Evolutionary conservation across 2,113 vertebrate species (phyloP), one percentile per base, ranked within the genome.

Genomic region (Speoplatyrhinus poulsoni): DNA sequence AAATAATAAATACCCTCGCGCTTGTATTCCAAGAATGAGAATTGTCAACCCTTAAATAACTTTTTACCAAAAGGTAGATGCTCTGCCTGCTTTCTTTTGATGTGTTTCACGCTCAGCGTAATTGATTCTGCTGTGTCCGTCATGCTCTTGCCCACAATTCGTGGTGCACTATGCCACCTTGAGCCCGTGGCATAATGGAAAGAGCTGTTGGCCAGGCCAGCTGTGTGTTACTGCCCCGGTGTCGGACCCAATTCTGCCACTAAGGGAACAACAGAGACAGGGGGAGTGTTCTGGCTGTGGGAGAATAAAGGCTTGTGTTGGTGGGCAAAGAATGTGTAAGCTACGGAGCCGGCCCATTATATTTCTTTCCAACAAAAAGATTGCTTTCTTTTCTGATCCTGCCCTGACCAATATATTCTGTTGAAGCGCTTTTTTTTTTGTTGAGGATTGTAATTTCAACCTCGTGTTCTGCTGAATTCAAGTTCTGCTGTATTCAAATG

Each of bases 41-140:
- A 72, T 82, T 73, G 70, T 82, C 81, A 85, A 73, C 67, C 70
- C n/a, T 52, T 71, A 75, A 8, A 11, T 12, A 70, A 63, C 70
- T 69, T 72, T 62, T 85, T 67, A 41, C 36, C 36, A 41, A 41
- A 82, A 87, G 82, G 87, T 82, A 88, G 69, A 85, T 77, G 7
- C 36, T 73, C 73, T 82, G 62, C 60, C 68, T 56, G 81, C 73
- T 63, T 83, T 81, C 87, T 89, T 90, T 88, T 92, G 88, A 92
- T 90, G 87, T 88, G 80, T 77, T 82, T 85, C 82, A 72, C 75
- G 81, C 80, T 60, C 17, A 33, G 56, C 59, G 80, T 91, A 91
- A 92, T 91, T 90, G 89, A 91, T 92, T 92, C 82, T 73, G 60
- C 81, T 85, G 67, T 71, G 85, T 81, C 69, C 74, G 76, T 88